Base-by-base conservation (phyloP, 2,888 invertebrate species). In the Anthophora plumipes region DNA sequence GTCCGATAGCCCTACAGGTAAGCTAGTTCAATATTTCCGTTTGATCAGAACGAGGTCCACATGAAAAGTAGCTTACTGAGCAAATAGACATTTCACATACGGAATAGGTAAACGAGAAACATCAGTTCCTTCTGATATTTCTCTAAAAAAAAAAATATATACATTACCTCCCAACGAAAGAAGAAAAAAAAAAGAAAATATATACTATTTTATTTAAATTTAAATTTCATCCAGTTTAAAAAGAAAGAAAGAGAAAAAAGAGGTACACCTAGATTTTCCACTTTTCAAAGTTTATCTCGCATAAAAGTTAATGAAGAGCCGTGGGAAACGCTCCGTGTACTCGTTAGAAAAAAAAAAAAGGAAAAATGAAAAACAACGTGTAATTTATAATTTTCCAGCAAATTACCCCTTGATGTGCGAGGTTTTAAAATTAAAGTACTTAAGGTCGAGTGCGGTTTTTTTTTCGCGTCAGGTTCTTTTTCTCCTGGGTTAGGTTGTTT, bases 1-100 rank as follows among this genome's bases (percentile, higher is more conserved):
- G 80, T 4, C 77, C 76, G 43, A 73, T 84, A 64, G 63, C 78
- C 64, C 37, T 75, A 39, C 86, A 88, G 86, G 88, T 85, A 77
- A 85, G 88, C 52, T 39, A 50, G 52, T 59, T 67, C 70, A 59
- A 55, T 57, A 71, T 74, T 74, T 67, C 70, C 71, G 57, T 25
- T 55, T 48, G 37, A 50, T 37, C 48, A 48, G 25, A 17, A 48
- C 64, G n/a, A 67, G n/a, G n/a, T 43, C 5, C 31, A 7, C 50
- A 20, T 55, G 31, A n/a, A n/a, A 37, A 66, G 43, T 25, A 43
- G 41, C 14, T 60, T 37, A 39, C 54, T 9, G 43, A 25, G 64
- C 37, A 48, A 66, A 57, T 41, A 25, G 55, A 46, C 3, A 12
- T 66, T 48, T 46, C 39, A 57, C 25, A 43, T 54, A 43, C 31